phyloP scores from a whole-genome alignment of 2,797 vertebrate species.

The Pseudopleuronectes americanus region DNA sequence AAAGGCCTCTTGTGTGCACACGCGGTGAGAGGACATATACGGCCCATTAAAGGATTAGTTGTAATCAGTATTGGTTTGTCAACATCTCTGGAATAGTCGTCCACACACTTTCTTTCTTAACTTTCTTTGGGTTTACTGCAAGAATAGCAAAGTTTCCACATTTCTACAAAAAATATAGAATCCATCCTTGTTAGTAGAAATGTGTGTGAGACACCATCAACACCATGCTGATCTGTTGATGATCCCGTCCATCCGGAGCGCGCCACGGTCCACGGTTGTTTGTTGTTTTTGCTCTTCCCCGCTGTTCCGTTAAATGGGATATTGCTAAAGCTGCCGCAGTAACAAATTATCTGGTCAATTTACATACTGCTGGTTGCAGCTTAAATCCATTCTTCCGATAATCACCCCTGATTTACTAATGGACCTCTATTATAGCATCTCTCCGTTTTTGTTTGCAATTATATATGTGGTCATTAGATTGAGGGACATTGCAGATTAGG shows the following conservation, averaged over 20 bases:
- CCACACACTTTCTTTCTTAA: slow-evolving; percentile 74
- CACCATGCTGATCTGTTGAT: slow-evolving; percentile 46
- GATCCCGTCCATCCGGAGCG: slow-evolving; percentile 34
- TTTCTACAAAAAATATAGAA: slow-evolving; percentile 14
- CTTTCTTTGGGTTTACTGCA: slow-evolving; percentile 20
- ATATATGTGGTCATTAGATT: slow-evolving; percentile 13
- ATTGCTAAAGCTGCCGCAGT: slow-evolving; percentile 45
- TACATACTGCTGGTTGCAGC: slow-evolving; percentile 40
- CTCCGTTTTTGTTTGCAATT: slow-evolving; percentile 20
- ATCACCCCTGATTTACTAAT: slow-evolving; percentile 43
- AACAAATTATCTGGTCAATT: slow-evolving; percentile 55
- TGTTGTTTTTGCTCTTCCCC: slow-evolving; percentile 36
- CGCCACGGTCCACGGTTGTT: slow-evolving; percentile 20
- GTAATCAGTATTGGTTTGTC: slow-evolving; percentile 36
- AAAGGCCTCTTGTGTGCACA: slow-evolving; percentile 19
- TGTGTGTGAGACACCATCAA: slow-evolving; percentile 3
- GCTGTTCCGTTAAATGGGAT: slow-evolving; percentile 51
- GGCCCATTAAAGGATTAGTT: slow-evolving; percentile 82
- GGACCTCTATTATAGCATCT: slow-evolving; percentile 24
- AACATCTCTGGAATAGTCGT: slow-evolving; percentile 80
- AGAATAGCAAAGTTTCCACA: not conserved
- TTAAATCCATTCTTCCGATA: slow-evolving; percentile 39
- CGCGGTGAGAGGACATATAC: slow-evolving; percentile 74
- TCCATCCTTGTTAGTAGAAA: slow-evolving; percentile 31
- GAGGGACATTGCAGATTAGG: slow-evolving; percentile 3